Base-by-base conservation (phyloP, 2,888 invertebrate genomes). In the Sceliomorpha sp. region DNA sequence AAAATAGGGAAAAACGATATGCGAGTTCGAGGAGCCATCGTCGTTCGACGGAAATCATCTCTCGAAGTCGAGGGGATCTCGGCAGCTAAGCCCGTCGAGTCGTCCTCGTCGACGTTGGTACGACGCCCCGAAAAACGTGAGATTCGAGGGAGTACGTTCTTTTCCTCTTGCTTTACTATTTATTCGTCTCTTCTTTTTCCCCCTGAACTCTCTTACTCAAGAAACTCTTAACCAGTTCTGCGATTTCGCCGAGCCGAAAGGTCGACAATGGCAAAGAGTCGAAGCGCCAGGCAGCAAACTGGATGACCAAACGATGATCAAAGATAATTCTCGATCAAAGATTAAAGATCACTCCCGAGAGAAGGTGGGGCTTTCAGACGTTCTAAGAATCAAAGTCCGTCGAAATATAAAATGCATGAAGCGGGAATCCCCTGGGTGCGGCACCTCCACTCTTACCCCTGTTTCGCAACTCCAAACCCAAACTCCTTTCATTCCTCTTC, bases 331-430 rank as follows among this genome's bases (percentile, higher is more conserved):
- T 73, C 78, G 80, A 84, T 86, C 80, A 84, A 82, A 85, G 84
- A 86, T 87, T 85, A 82, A 84, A 80, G 80, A 84, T 84, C 76
- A 79, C 76, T 81, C 82, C 74, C 76, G 67, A 53, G 76, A 45
- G 64, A 75, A 79, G 68, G 31, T 40, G 42, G n/a, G 40, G 62
- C 53, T 63, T 63, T 64, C 59, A 60, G 74, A 73, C 74, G 75
- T 74, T 81, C 79, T 76, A 72, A 76, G 85, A 86, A 87, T 87
- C 85, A 87, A 87, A 86, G 84, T 79, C 82, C 74, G 76, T 64
- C 73, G 79, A 82, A 85, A 87, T 87, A 87, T 86, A 87, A 87
- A 87, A 87, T 87, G 87, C 84, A 87, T 87, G 86, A 86, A 84
- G 78, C 79, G 79, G 72, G 70, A 78, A 79, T 84, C 82, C 82